These are phyloP conservation scores for Poecilobothrus nobilitatus DNA, from an alignment of 2,888 invertebrate species.

Conservation along the genomic window DNA sequence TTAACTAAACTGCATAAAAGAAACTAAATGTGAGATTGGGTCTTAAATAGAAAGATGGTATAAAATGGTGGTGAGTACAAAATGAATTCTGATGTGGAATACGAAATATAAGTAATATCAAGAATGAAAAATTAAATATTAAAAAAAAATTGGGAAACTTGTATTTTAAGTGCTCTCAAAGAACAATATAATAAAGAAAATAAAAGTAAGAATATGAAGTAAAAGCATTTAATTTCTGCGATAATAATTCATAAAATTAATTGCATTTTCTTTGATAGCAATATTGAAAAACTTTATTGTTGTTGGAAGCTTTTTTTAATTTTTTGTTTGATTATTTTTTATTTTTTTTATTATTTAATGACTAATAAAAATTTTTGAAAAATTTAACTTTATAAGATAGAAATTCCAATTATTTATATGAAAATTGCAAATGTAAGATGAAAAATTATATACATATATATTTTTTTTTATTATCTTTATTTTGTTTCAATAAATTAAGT, in stretches of 20 bases:
- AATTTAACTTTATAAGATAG: background rate
- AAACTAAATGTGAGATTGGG: too few species aligned
- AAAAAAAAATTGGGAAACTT: background rate
- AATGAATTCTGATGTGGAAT: too few species aligned
- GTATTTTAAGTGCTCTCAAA: background rate
- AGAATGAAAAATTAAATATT: background rate
- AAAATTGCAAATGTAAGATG: background rate
- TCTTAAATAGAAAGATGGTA: too few species aligned
- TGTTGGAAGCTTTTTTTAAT: background rate
- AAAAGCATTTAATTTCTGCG: background rate
- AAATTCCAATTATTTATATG: background rate
- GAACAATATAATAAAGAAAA: background rate
- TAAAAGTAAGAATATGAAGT: background rate
- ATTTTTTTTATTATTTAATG: background rate
- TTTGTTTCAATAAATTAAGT: background rate
- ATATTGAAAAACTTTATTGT: background rate
- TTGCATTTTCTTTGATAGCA: conserved; percentile 2
- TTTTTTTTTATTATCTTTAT: background rate
- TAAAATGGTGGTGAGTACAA: too few species aligned
- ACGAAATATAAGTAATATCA: background rate
- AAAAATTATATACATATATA: too few species aligned
- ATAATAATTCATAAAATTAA: conserved; percentile 6
- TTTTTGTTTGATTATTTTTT: background rate
- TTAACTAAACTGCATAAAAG: too few species aligned
- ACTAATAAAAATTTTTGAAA: background rate